These are phyloP conservation scores for Apoda limacodes DNA, from an alignment of 2,888 invertebrate species.

Conservation along the genomic window DNA sequence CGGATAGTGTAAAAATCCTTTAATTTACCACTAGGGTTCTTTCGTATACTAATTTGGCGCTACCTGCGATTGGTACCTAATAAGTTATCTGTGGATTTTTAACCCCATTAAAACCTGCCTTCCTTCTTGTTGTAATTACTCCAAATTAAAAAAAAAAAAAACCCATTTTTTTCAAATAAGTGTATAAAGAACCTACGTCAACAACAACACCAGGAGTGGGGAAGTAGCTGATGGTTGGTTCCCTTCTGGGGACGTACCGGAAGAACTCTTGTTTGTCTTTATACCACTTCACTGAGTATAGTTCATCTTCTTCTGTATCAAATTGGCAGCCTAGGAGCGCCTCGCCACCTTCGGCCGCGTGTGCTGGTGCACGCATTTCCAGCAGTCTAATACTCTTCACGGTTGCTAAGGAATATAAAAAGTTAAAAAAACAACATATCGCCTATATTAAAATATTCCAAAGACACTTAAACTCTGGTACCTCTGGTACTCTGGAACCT, in stretches of 20 bases:
- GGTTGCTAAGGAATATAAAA: slow-evolving; percentile 25
- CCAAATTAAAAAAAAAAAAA: too few species aligned
- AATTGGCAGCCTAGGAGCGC: slow-evolving; percentile 84
- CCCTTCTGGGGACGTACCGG: slow-evolving; percentile 81
- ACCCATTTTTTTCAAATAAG: too few species aligned
- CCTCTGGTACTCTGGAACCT: too few species aligned
- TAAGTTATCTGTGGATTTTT: too few species aligned
- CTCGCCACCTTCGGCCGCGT: slow-evolving; percentile 79
- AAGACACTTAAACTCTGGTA: slow-evolving; percentile 3
- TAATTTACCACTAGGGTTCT: too few species aligned
- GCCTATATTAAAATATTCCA: too few species aligned
- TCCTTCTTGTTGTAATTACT: too few species aligned
- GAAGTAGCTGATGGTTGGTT: slow-evolving; percentile 80
- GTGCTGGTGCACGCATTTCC: slow-evolving; percentile 83
- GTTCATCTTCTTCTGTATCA: slow-evolving; percentile 78
- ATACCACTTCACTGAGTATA: slow-evolving; percentile 94
- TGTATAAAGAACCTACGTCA: slow-evolving; percentile 81
- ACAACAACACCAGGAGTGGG: slow-evolving; percentile 80
- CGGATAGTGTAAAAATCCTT: too few species aligned
- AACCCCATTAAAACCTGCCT: too few species aligned
- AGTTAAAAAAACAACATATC: background rate
- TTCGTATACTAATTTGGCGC: too few species aligned
- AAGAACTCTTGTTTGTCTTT: slow-evolving; percentile 88
- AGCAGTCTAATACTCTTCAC: slow-evolving; percentile 73
- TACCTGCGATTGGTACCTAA: too few species aligned